Evolutionary conservation across 2,113 vertebrate species (phyloP).

Genomic region (Spea bombifrons): DNA sequence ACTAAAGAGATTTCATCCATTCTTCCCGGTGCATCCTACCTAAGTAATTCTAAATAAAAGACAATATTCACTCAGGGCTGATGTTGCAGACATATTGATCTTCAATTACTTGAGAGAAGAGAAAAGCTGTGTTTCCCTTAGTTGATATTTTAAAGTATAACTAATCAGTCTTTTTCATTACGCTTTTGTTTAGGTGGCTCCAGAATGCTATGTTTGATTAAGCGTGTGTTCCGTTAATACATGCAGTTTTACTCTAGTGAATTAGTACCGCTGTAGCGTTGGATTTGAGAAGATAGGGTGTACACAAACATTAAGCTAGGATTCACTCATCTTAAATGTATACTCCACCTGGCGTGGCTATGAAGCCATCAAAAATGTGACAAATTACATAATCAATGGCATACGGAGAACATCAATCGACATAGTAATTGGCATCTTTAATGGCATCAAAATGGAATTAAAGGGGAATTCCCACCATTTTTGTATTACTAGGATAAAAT

Average conservation of each 20-base stretch:
- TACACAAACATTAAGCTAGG: not conserved
- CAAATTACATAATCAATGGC: too few relatives aligned
- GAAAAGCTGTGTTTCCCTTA: slow-evolving; percentile 26
- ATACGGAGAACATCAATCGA: too few relatives aligned
- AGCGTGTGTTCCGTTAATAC: slow-evolving; percentile 35
- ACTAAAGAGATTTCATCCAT: not conserved
- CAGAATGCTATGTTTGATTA: slow-evolving; percentile 26
- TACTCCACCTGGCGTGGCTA: too few relatives aligned
- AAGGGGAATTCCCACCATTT: too few relatives aligned
- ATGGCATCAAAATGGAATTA: too few relatives aligned
- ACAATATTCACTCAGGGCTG: slow-evolving; percentile 12
- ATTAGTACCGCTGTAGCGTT: not conserved
- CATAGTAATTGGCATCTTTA: too few relatives aligned
- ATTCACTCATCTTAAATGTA: too few relatives aligned
- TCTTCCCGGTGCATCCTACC: not conserved
- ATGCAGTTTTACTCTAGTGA: not conserved
- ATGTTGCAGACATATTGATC: slow-evolving; percentile 37
- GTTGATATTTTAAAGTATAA: slow-evolving; percentile 32
- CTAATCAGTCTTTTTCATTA: slow-evolving; percentile 42
- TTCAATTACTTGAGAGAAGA: slow-evolving; percentile 37
- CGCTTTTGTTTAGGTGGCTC: slow-evolving; percentile 40
- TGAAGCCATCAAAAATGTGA: too few relatives aligned
- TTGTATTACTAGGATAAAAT: too few relatives aligned
- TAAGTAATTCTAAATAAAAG: not conserved
- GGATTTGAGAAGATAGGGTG: not conserved